A percentile compares a stretch with the other conserved stretches of the same genome.
phyloP scores from a whole-genome alignment of 2,113 vertebrate species.

The Saguinus imperator region DNA sequence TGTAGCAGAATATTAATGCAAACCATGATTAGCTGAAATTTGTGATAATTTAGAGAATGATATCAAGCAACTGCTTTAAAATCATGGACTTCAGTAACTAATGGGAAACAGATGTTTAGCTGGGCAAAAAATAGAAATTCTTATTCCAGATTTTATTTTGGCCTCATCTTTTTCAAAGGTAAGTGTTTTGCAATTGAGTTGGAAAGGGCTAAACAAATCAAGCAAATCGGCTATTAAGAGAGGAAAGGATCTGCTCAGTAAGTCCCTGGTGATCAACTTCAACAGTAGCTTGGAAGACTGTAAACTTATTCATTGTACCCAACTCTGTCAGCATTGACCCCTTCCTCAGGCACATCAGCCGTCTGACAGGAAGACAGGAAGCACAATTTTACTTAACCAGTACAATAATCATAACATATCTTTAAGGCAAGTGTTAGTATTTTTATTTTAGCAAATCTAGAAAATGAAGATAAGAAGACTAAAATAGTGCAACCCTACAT shows the following conservation, averaged over 20 bases:
- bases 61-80: constrained; percentile 4
- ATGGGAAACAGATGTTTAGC: neutral
- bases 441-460: neutral
- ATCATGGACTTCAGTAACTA: neutral
- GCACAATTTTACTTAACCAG: neutral
- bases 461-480: neutral
- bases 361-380: neutral
- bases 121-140: neutral
- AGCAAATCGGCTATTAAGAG: neutral
- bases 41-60: neutral
- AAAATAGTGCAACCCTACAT: neutral
- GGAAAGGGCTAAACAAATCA: neutral
- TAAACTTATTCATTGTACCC: neutral
- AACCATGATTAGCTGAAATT: neutral
- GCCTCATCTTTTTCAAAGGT: neutral
- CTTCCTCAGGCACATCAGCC: neutral
- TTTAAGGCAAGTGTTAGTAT: neutral
- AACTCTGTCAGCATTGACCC: neutral
- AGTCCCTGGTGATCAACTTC: neutral
- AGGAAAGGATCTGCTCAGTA: neutral
- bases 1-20: neutral
- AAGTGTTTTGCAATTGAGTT: neutral
- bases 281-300: neutral
- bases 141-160: constrained; percentile 39
- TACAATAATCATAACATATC: neutral